Conservation (phyloP, 2,888 invertebrate species). For the Pammene aurita region DNA sequence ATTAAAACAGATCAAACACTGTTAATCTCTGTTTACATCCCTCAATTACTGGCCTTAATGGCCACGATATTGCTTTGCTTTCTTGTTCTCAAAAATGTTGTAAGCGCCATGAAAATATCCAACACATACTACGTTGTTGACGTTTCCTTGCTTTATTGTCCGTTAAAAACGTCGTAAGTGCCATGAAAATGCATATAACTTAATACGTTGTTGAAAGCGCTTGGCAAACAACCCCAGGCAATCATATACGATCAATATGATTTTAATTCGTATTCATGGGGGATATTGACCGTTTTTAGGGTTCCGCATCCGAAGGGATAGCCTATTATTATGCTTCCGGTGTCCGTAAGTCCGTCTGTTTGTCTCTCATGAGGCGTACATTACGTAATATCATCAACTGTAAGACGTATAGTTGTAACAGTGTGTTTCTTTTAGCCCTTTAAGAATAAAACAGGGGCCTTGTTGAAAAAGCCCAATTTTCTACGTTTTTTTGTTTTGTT, state of each 20-base stretch:
- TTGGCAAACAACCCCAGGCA: neutral
- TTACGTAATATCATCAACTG: neutral
- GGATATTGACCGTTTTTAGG: slow-evolving; percentile 13
- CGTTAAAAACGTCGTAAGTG: neutral
- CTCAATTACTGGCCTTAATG: slow-evolving; percentile 34
- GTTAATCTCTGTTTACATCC: slow-evolving; percentile 38
- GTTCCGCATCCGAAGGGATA: neutral
- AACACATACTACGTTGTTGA: neutral
- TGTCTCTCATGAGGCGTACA: neutral
- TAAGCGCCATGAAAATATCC: neutral
- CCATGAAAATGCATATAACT: neutral
- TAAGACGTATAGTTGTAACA: too few species aligned
- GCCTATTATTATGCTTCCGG: neutral
- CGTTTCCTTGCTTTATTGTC: neutral
- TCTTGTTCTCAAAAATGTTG: neutral
- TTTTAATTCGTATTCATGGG: slow-evolving; percentile 27
- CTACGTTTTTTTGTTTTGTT: too few species aligned
- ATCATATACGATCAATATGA: slow-evolving; percentile 26
- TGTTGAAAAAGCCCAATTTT: too few species aligned
- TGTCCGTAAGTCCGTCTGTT: neutral
- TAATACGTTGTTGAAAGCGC: neutral
- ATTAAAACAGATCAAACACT: slow-evolving; percentile 39
- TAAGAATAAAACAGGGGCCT: too few species aligned
- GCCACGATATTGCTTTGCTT: slow-evolving; percentile 6
- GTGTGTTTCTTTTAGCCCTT: too few species aligned